These are phyloP conservation scores for Hermodice carunculata DNA, from an alignment of 2,888 invertebrate species.

Conservation along the genomic window DNA sequence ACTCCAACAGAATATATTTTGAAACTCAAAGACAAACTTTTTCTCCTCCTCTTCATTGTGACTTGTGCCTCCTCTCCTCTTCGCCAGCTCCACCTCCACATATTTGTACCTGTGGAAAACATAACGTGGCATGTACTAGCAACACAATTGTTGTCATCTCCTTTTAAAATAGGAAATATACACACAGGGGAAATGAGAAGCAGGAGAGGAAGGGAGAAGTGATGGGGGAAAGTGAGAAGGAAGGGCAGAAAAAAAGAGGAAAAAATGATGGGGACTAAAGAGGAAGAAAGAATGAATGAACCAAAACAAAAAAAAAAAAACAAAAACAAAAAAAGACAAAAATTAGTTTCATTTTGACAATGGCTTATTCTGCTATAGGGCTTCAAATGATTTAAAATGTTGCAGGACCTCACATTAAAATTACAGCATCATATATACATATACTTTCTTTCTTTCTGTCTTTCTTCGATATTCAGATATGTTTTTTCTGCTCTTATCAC, in stretches of 20 bases:
- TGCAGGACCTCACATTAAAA: too few species aligned
- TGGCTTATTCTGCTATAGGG: too few species aligned
- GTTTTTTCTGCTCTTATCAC: too few species aligned
- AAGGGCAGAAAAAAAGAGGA: background rate
- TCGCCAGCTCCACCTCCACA: slow-evolving; percentile 89
- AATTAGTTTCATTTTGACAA: too few species aligned
- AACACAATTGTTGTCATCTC: background rate
- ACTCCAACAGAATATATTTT: too few species aligned
- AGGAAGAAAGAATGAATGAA: too few species aligned
- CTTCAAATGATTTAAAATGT: too few species aligned
- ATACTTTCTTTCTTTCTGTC: too few species aligned
- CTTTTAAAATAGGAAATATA: background rate
- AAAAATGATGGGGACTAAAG: too few species aligned
- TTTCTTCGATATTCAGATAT: too few species aligned
- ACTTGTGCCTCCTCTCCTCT: slow-evolving; percentile 78
- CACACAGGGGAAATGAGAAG: background rate
- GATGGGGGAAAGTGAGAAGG: background rate
- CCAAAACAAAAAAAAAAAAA: background rate
- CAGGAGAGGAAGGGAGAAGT: too few species aligned
- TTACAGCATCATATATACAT: too few species aligned
- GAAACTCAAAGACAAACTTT: background rate
- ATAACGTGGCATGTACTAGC: background rate
- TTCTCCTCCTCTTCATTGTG: slow-evolving; percentile 41
- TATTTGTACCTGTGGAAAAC: slow-evolving; percentile 77
- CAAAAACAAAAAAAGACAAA: background rate